A percentile compares a stretch with the other conserved stretches of the same genome.
phyloP scores from a whole-genome alignment of 2,113 vertebrate species.

The Nycticebus coucang region DNA sequence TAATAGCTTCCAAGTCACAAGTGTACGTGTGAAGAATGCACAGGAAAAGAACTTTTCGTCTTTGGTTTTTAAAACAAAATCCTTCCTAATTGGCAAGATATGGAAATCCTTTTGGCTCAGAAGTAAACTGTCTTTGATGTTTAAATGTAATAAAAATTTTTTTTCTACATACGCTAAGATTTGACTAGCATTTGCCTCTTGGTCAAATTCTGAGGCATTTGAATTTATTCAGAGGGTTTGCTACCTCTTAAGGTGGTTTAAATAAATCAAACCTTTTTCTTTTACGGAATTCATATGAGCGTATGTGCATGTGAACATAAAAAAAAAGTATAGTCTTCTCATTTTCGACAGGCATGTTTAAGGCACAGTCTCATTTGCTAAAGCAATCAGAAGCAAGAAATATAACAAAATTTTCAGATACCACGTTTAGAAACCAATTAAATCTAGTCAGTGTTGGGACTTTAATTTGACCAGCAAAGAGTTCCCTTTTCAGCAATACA shows the following conservation, averaged over 20 bases:
- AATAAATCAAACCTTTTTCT: slow-evolving; percentile 52
- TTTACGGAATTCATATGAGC: slow-evolving; percentile 62
- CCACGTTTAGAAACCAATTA: slow-evolving; percentile 31
- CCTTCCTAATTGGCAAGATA: slow-evolving; percentile 38
- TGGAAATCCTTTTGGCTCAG: slow-evolving; percentile 15
- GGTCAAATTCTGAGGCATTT: slow-evolving; percentile 25
- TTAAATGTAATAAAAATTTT: background rate
- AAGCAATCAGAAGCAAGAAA: slow-evolving; percentile 33
- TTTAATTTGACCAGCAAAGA: slow-evolving; percentile 10
- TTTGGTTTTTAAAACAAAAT: slow-evolving; percentile 15
- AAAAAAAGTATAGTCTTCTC: background rate
- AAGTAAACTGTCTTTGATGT: slow-evolving; percentile 7
- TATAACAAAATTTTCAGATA: slow-evolving; percentile 17
- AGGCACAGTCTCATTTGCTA: slow-evolving; percentile 44
- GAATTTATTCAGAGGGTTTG: slow-evolving; percentile 62
- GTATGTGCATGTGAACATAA: background rate
- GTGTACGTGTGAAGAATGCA: background rate
- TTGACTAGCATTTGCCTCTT: slow-evolving; percentile 48
- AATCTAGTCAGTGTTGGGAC: background rate
- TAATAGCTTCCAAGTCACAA: slow-evolving; percentile 65
- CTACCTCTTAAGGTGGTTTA: slow-evolving; percentile 57
- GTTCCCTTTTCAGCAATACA: background rate
- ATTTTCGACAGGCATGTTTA: background rate
- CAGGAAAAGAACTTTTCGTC: background rate
- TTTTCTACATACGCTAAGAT: slow-evolving; percentile 38